Evolutionary conservation across 2,888 invertebrate genomes (phyloP).

Genomic region (Pseudococcus jackbeardsleyi): DNA sequence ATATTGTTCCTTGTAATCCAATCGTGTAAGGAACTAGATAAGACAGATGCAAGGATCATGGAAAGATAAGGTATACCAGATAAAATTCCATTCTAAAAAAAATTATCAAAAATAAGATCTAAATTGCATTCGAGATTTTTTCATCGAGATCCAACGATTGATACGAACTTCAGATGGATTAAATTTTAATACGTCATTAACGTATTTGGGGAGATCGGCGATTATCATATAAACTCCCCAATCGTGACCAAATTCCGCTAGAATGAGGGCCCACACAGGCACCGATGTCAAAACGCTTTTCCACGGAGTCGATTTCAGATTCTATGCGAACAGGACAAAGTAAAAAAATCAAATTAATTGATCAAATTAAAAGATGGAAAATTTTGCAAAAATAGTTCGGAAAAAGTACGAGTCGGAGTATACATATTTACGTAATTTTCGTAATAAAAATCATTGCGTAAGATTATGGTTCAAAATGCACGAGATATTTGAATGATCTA

Average conservation of each 20-base stretch:
- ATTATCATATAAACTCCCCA: conserved; percentile 82
- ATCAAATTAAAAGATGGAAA: neutral
- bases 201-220: conserved; percentile 79
- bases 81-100: conserved; percentile 74
- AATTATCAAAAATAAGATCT: neutral
- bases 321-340: conserved; percentile 67
- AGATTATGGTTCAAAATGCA: neutral
- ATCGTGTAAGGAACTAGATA: conserved; percentile 79
- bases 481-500: neutral
- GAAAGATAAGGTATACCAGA: conserved; percentile 78
- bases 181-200: conserved; percentile 78
- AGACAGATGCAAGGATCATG: conserved; percentile 79
- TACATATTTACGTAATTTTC: neutral
- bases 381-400: neutral
- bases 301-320: conserved; percentile 79
- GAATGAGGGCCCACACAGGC: conserved; percentile 70
- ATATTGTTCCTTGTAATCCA: conserved; percentile 71
- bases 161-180: conserved; percentile 73
- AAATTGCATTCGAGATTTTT: neutral
- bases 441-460: neutral
- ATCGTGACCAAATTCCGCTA: conserved; percentile 73
- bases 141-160: neutral
- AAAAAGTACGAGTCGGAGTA: too few relatives aligned
- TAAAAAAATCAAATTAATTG: neutral
- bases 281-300: conserved; percentile 74